These are phyloP conservation scores for Euphonia xanthogaster DNA, from an alignment of 2,797 vertebrate genomes.

Conservation along the genomic window DNA sequence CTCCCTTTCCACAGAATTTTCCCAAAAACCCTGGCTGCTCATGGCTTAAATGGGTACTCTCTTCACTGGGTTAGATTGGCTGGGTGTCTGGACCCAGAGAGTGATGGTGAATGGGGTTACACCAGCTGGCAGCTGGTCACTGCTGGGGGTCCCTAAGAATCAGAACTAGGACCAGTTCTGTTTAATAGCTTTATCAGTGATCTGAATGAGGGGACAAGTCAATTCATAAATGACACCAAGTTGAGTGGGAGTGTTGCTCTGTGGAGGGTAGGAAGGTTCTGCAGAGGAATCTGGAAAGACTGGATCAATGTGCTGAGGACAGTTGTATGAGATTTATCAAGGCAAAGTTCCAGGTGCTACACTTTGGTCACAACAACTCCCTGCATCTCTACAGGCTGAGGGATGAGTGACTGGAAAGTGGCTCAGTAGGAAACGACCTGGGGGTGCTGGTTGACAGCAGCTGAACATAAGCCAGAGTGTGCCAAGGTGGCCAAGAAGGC, in stretches of 20 bases:
- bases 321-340: not conserved
- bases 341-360: not conserved
- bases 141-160: not conserved
- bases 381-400: not conserved
- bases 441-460: no score
- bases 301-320: not conserved
- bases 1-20: not conserved
- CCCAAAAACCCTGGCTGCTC: not conserved
- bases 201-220: not conserved
- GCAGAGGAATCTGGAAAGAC: not conserved
- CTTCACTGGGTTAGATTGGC: not conserved
- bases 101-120: not conserved
- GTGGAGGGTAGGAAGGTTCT: not conserved
- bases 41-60: not conserved
- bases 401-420: not conserved
- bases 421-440: not conserved
- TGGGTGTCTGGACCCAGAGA: not conserved
- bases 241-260: not conserved
- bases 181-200: not conserved
- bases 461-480: not conserved
- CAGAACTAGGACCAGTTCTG: not conserved
- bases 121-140: not conserved
- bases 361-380: not conserved
- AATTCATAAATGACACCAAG: not conserved
- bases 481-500: not conserved